These are phyloP conservation scores for Scalopus aquaticus DNA, from an alignment of 2,113 vertebrate species.

Conservation along the genomic window DNA sequence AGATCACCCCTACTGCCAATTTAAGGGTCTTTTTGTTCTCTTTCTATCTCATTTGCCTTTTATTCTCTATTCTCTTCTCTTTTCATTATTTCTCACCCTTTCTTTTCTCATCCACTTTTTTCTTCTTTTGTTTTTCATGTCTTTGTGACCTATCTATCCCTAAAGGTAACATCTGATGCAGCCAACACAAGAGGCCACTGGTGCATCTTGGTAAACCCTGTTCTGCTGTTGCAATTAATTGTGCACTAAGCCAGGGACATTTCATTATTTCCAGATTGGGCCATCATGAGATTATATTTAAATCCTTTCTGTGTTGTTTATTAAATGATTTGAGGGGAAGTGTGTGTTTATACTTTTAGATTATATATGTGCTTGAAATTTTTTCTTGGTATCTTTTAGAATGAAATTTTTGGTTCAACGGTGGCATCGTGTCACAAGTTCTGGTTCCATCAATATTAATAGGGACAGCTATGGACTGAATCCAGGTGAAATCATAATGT, in stretches of 20 bases:
- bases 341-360: not conserved
- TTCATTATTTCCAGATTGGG: not conserved
- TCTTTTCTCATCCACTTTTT: not conserved
- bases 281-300: not conserved
- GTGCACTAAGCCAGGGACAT: not conserved
- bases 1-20: not conserved
- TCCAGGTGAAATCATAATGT: conserved; percentile 84
- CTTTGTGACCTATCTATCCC: not conserved
- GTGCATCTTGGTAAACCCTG: not conserved
- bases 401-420: conserved; percentile 97
- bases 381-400: conserved; percentile 82
- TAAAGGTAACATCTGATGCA: not conserved
- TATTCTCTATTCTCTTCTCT: not conserved
- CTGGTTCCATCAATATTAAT: conserved; percentile 82
- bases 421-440: conserved; percentile 92
- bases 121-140: not conserved
- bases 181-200: not conserved
- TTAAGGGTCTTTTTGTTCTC: not conserved
- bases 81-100: not conserved
- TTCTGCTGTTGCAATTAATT: not conserved
- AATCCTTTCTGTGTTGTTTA: not conserved
- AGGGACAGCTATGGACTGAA: conserved; percentile 90
- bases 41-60: not conserved
- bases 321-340: not conserved
- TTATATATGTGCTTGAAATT: conserved; percentile 9